Evolutionary conservation across 2,113 vertebrate species (phyloP), one percentile per base, ranked within the genome.

Genomic region (Brachyhypopomus occidentalis): DNA sequence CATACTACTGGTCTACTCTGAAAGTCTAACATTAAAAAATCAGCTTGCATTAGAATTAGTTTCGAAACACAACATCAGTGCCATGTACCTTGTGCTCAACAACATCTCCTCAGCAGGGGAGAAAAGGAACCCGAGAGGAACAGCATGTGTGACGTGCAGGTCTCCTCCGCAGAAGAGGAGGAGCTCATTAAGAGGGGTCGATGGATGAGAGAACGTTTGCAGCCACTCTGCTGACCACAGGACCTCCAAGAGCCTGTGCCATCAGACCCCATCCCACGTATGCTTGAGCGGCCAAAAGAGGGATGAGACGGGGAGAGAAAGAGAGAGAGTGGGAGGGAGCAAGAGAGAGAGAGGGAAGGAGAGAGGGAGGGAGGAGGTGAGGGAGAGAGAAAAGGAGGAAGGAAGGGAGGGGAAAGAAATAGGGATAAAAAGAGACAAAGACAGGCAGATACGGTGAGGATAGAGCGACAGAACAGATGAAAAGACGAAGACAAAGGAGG

Each of bases 171-270:
- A 59, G 75, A 82, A 55, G 52, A 64, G 63, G 70, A 8, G 79
- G 63, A 56, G 84, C 75, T 82, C 71, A 70, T 79, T 75, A 79
- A 64, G 7, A 45, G 30, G 38, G 64, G 75, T 58, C 77, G 14
- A 79, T 75, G 23, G 79, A 81, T 25, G 36, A 69, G 70, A 72
- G 60, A 41, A 78, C 27, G 72, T 79, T 36, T n/a, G 41, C 27
- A 34, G 69, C 63, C 73, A 62, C 60, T 60, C 8, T 12, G 55
- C 23, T 78, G 71, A 79, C 56, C 75, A 34, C 30, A 73, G 52
- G 17, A 81, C 71, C 83, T 80, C 72, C 67, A 55, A 27, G 69
- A 67, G 60, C 55, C 48, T 55, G 71, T 56, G 25, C 45, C 30
- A 58, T 59, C 60, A 66, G 27, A 25, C 79, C 71, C 66, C 72